Conservation (phyloP, 2,888 invertebrate species). For the Gibbula magus region DNA sequence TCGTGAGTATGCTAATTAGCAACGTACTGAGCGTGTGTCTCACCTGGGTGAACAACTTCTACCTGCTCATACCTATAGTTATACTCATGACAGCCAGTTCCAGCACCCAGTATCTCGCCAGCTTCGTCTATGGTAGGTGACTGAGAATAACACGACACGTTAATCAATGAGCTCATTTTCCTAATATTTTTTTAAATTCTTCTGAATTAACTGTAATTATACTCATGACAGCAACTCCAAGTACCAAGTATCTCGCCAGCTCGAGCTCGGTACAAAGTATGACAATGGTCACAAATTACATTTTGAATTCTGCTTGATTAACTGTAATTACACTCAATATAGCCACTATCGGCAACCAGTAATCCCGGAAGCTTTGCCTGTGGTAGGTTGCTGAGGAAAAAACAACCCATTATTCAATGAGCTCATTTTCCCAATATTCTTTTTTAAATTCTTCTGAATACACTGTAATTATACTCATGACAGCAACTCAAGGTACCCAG, state of each 20-base stretch:
- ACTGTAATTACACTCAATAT: too few species aligned
- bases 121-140: background rate
- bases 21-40: background rate
- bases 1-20: background rate
- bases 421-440: too few species aligned
- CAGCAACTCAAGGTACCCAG: background rate
- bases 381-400: background rate
- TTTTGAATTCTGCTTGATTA: too few species aligned
- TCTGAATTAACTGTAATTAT: too few species aligned
- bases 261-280: too few species aligned
- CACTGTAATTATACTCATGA: background rate
- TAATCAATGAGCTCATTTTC: too few species aligned
- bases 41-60: background rate
- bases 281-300: too few species aligned
- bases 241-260: background rate
- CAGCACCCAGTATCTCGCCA: conserved; percentile 1
- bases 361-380: background rate
- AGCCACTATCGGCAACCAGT: too few species aligned
- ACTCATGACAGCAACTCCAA: too few species aligned
- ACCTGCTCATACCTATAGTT: background rate
- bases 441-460: background rate
- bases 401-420: background rate
- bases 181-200: too few species aligned
- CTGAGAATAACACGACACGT: too few species aligned
- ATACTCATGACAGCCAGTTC: background rate